These are phyloP conservation scores for Scortum barcoo DNA, from an alignment of 2,113 vertebrate genomes.

Conservation along the genomic window DNA sequence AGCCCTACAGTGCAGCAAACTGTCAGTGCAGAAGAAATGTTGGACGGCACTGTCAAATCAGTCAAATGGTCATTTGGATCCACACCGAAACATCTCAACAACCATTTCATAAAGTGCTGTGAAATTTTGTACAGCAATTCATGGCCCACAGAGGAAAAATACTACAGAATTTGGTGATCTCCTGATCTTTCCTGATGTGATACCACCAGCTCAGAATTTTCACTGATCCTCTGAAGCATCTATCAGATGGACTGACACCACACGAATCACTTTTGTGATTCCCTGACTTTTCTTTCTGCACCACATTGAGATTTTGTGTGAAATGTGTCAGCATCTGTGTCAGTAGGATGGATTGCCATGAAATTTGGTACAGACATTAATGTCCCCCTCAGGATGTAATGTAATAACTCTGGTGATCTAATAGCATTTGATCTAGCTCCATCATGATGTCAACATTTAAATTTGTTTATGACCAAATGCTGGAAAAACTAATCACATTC, in stretches of 20 bases:
- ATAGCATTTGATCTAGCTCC: neutral
- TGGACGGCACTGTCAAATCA: neutral
- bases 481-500: neutral
- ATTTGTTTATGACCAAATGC: neutral
- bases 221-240: neutral
- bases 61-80: neutral
- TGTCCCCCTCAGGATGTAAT: neutral
- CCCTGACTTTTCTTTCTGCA: neutral
- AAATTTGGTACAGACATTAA: neutral
- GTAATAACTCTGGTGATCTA: neutral
- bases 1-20: slow-evolving; percentile 29
- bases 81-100: slow-evolving; percentile 6
- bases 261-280: neutral
- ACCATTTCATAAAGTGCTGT: neutral
- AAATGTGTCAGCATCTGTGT: neutral
- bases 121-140: neutral
- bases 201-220: neutral
- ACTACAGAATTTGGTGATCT: neutral
- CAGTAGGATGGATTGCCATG: neutral
- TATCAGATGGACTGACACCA: too few relatives aligned
- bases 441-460: neutral
- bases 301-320: neutral
- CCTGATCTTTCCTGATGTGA: neutral
- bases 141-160: neutral
- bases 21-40: slow-evolving; percentile 12